These are phyloP conservation scores for Petrocephalus zakoni DNA, from an alignment of 2,113 vertebrate species.

Conservation along the genomic window DNA sequence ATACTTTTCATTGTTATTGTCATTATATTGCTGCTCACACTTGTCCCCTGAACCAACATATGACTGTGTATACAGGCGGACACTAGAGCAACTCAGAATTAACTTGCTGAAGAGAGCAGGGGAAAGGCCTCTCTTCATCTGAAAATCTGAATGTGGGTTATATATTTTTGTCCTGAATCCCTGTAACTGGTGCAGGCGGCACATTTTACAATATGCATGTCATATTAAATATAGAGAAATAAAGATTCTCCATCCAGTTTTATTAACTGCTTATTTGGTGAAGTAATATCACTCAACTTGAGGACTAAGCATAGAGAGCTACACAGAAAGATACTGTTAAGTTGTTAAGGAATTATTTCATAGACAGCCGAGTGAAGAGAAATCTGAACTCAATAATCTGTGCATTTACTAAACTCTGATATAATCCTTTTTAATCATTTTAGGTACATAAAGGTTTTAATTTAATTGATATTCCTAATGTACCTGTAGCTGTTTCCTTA, in stretches of 20 bases:
- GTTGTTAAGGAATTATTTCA: not conserved
- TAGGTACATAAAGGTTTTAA: not conserved
- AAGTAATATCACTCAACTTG: not conserved
- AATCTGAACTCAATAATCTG: not conserved
- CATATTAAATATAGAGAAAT: not conserved
- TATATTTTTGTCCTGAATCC: too few relatives aligned
- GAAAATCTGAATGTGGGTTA: too few relatives aligned
- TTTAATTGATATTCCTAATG: not conserved
- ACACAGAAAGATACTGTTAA: not conserved
- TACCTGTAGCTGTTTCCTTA: not conserved
- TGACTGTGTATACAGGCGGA: not conserved
- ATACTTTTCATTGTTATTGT: not conserved
- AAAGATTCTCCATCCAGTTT: not conserved
- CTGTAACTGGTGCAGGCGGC: not conserved
- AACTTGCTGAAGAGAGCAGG: too few relatives aligned
- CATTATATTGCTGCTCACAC: not conserved
- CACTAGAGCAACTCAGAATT: not conserved
- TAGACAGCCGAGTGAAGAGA: not conserved
- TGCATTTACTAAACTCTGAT: not conserved
- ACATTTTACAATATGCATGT: not conserved
- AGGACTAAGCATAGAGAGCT: not conserved
- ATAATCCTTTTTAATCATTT: not conserved
- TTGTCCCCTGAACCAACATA: not conserved
- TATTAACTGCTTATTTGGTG: not conserved
- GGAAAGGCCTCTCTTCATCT: too few relatives aligned